Evolutionary conservation across 2,888 invertebrate species (phyloP), one percentile per base, ranked within the genome.

Genomic region (Villa cingulata): DNA sequence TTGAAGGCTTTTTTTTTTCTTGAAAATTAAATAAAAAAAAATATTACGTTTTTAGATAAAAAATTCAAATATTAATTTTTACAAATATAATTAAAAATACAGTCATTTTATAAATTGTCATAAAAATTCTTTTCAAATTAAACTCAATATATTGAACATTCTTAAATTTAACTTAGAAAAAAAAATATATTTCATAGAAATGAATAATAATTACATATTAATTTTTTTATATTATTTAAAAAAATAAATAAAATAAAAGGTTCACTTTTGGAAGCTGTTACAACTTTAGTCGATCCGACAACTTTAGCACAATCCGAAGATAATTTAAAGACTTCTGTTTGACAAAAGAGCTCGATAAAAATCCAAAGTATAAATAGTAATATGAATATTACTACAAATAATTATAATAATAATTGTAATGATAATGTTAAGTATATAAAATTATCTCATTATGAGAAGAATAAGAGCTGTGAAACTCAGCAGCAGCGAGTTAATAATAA

Each of bases 261-360:
- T 42, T 68, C 67, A 37, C 57, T 68, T 51, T 57, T 68, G 43
- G 68, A 68, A 46, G 55, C 62, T 32, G 55, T 59, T 14, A 56
- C 58, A 41, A 59, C 57, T 48, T 57, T 56, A 41, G 58, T 56
- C 40, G 60, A 60, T 54, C 54, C 59, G 45, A 50, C 54, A 16
- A 48, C 56, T 14, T 41, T 52, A 17, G 51, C 60, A 54, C 57
- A 58, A 46, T 46, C 46, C 51, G 61, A 60, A 49, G 60, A 61
- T 39, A 63, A 65, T 46, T 54, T 59, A 41, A 55, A 58, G 34
- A 48, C 53, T 49, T 45, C 53, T 49, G 65, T 68, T 60, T 69
- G 68, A 69, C 68, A 66, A 58, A 60, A 60, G 58, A 60, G 58
- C 49, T 44, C 45, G 48, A 52, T 49, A 32, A 32, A 12, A 32